Evolutionary conservation across 2,113 vertebrate species (phyloP), one percentile per base, ranked within the genome.

Genomic region (Anseranas semipalmata): DNA sequence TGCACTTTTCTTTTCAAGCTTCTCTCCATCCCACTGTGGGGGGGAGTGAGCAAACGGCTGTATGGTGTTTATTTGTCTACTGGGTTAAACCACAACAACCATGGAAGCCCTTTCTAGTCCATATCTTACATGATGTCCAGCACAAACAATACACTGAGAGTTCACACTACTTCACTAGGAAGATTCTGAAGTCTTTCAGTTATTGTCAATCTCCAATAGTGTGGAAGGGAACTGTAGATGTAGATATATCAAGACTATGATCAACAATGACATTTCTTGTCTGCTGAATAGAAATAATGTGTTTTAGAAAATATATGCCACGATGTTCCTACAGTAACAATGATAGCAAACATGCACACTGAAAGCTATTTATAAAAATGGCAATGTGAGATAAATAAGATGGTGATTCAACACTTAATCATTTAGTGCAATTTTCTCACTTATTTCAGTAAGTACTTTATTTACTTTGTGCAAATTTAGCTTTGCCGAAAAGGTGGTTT

Each of bases 281-380:
- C 56, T 78, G 15, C 41, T 89, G 20, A 91, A 72, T 27, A 87
- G 55, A 71, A 67, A 43, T 9, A 59, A 55, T 0, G 0, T 35
- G 3, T 60, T 91, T 89, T 12, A 89, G 89, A 93, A 82, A 84
- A 45, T 66, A 45, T 50, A 53, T 70, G 16, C 15, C 62, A 67
- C 21, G 16, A 24, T 87, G 14, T 37, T 87, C 33, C 27, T 75
- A 60, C 24, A 17, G 24, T 19, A 46, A 18, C 17, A 75, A 74
- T 72, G 56, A 43, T 24, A 66, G 27, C 12, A 87, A 92, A 82
- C 7, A 41, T 30, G 21, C 15, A 48, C 0, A 0, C 18, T 91
- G 74, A 85, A 75, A 85, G 35, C 9, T 96, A 53, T 79, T 96
- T 95, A 85, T n/a, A 87, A 93, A 93, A 87, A 85, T 58, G 58